phyloP scores from a whole-genome alignment of 2,797 vertebrate genomes.

The Sardinella longiceps region DNA sequence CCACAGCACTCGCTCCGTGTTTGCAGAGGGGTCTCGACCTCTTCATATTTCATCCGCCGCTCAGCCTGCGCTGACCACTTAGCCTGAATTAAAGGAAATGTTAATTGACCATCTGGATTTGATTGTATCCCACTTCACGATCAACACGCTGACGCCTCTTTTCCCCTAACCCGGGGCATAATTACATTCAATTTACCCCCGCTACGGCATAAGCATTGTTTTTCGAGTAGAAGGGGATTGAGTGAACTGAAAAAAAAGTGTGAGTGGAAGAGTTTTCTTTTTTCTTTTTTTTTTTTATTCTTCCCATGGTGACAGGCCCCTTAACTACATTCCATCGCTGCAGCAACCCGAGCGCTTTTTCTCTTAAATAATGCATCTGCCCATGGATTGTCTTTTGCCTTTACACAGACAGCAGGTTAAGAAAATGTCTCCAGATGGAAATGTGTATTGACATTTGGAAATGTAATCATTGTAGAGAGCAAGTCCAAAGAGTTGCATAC shows the following conservation, averaged over 20 bases:
- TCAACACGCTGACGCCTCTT: constrained; percentile 42
- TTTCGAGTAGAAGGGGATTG: constrained; percentile 17
- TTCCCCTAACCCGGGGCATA: constrained; percentile 38
- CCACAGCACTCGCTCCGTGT: not conserved
- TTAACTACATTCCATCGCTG: not conserved
- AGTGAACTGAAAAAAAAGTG: not conserved
- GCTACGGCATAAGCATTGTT: constrained; percentile 29
- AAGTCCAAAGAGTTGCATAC: constrained; percentile 27
- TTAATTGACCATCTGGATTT: constrained; percentile 54
- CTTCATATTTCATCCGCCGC: constrained; percentile 34
- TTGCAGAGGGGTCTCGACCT: not conserved
- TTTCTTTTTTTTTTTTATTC: not conserved
- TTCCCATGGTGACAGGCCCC: not conserved
- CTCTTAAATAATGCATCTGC: constrained; percentile 12
- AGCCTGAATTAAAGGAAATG: constrained; percentile 45
- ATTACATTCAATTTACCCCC: constrained; percentile 41
- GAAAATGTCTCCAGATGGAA: constrained; percentile 17
- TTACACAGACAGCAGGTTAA: constrained; percentile 19
- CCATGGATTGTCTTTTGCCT: constrained; percentile 12
- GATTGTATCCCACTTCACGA: constrained; percentile 45
- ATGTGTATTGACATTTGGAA: constrained; percentile 25
- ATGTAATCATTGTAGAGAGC: constrained; percentile 34
- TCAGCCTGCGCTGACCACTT: constrained; percentile 37
- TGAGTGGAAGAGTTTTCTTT: not conserved
- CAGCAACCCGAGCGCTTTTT: not conserved